A percentile compares a stretch with the other conserved stretches of the same genome.
These are phyloP conservation scores for Chaetodon auriga DNA, from an alignment of 2,113 vertebrate genomes.

Conservation along the genomic window DNA sequence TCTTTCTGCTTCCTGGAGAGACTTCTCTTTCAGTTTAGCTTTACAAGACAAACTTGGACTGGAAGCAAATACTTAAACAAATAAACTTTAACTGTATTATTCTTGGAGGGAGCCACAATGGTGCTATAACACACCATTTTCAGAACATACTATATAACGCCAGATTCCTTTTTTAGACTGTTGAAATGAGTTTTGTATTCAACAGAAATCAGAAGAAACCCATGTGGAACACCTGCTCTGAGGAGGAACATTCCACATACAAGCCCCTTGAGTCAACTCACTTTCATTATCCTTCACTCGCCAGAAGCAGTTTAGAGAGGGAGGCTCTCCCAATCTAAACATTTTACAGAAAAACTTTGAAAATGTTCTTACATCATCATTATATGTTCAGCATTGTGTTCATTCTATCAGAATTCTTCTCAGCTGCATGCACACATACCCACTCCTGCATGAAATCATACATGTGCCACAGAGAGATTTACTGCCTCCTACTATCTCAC, in stretches of 20 bases:
- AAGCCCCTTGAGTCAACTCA: conserved; percentile 41
- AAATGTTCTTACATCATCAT: conserved; percentile 40
- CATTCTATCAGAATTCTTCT: conserved; percentile 24
- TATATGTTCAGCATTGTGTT: conserved; percentile 29
- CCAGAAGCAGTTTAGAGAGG: conserved; percentile 49
- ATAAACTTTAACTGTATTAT: conserved; percentile 33
- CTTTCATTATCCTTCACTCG: conserved; percentile 23
- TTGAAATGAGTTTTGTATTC: conserved; percentile 33
- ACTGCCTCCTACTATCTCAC: conserved; percentile 69
- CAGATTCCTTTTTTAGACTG: background rate
- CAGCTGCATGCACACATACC: conserved; percentile 11
- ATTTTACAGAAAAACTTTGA: conserved; percentile 10
- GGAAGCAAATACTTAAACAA: conserved; percentile 30
- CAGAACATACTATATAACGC: conserved; percentile 16
- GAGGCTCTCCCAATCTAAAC: conserved; percentile 27
- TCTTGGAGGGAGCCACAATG: conserved; percentile 19
- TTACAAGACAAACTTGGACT: conserved; percentile 24
- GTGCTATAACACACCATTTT: conserved; percentile 23
- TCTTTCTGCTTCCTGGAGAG: background rate
- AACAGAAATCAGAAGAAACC: conserved; percentile 39
- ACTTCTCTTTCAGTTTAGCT: conserved; percentile 6
- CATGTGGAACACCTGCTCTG: conserved; percentile 43
- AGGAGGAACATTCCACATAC: conserved; percentile 36
- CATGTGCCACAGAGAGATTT: conserved; percentile 66
- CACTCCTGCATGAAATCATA: conserved; percentile 59